Evolutionary conservation across 2,888 invertebrate species (phyloP).

Genomic region (Coenonympha glycerion): DNA sequence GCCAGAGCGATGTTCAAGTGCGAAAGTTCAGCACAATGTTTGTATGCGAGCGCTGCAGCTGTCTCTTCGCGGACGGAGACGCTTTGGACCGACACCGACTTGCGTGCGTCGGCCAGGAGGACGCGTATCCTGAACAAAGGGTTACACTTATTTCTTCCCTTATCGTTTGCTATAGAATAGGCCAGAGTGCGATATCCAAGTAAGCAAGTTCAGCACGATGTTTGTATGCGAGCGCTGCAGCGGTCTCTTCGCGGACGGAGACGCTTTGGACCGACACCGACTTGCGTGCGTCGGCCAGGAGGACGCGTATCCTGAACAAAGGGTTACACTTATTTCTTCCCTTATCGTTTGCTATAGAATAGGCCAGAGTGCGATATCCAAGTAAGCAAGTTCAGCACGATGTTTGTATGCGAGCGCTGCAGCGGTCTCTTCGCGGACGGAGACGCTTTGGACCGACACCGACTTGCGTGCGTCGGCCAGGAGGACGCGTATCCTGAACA

Average conservation of each 20-base stretch:
- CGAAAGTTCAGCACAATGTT: constrained; percentile 59
- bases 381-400: constrained; percentile 49
- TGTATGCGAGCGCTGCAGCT: constrained; percentile 61
- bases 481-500: too few relatives aligned
- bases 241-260: constrained; percentile 59
- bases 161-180: too few relatives aligned
- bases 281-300: constrained; percentile 43
- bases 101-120: too few relatives aligned
- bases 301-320: constrained; percentile 36
- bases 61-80: constrained; percentile 58
- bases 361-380: constrained; percentile 51
- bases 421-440: constrained; percentile 60
- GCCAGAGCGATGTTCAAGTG: constrained; percentile 44
- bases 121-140: too few relatives aligned
- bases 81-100: constrained; percentile 56
- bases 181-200: constrained; percentile 44
- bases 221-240: constrained; percentile 64
- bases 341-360: too few relatives aligned
- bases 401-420: constrained; percentile 66
- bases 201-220: constrained; percentile 56
- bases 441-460: constrained; percentile 57
- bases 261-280: constrained; percentile 56
- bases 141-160: too few relatives aligned
- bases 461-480: too few relatives aligned
- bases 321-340: constrained; percentile 18